Conservation (phyloP, 2,888 invertebrate species). For the Erannis defoliaria region DNA sequence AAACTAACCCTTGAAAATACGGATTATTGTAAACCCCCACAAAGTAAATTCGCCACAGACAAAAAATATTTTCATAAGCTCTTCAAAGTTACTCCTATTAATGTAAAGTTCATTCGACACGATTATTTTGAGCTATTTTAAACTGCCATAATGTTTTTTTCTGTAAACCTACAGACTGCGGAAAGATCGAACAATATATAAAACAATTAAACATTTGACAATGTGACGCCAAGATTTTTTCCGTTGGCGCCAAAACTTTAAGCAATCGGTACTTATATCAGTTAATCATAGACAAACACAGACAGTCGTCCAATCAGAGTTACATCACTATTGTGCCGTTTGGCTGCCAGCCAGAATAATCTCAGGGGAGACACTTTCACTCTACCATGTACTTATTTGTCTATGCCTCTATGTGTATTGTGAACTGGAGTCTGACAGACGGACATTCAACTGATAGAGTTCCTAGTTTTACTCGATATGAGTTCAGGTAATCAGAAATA, state of each 20-base stretch:
- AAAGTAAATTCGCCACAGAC: too few relatives aligned
- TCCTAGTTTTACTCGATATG: background rate
- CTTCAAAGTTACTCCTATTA: too few relatives aligned
- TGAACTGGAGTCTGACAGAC: background rate
- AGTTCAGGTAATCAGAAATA: background rate
- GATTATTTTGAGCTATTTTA: too few relatives aligned
- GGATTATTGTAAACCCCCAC: too few relatives aligned
- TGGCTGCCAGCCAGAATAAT: constrained; percentile 24
- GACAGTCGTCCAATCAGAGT: constrained; percentile 10
- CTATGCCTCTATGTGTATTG: background rate
- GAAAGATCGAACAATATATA: too few relatives aligned
- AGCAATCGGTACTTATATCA: constrained; percentile 2
- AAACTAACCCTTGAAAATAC: too few relatives aligned
- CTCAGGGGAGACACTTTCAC: constrained; percentile 17
- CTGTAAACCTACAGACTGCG: too few relatives aligned
- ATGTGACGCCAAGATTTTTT: background rate
- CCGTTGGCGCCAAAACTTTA: background rate
- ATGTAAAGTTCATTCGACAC: too few relatives aligned
- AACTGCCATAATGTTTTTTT: too few relatives aligned
- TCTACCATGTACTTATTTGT: background rate
- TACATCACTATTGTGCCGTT: constrained; percentile 18
- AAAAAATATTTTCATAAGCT: too few relatives aligned
- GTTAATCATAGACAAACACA: background rate
- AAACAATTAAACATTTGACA: too few relatives aligned
- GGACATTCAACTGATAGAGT: background rate